phyloP scores from a whole-genome alignment of 2,888 invertebrate genomes.

The Tetramorium bicarinatum region DNA sequence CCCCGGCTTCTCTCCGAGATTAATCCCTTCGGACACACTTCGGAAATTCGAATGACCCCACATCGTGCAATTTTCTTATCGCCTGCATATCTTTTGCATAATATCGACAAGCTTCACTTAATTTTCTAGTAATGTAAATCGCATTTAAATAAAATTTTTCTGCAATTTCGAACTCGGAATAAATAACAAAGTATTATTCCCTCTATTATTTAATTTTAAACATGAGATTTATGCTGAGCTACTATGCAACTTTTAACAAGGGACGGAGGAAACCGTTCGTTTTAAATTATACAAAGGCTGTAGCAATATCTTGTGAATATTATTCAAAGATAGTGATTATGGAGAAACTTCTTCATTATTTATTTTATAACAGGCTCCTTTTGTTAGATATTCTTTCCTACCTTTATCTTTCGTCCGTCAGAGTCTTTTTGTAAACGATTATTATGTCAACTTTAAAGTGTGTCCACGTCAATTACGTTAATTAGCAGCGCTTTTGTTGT shows the following conservation, averaged over 20 bases:
- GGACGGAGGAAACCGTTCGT: not conserved
- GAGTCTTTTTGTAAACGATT: not conserved
- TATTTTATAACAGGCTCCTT: not conserved
- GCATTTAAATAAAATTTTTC: not conserved
- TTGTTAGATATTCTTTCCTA: not conserved
- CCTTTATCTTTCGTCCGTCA: not conserved
- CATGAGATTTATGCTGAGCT: not conserved
- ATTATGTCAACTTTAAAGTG: not conserved
- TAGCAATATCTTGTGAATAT: not conserved
- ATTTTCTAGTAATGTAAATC: not conserved
- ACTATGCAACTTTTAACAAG: not conserved
- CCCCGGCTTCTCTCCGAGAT: not conserved
- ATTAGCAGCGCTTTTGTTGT: not conserved
- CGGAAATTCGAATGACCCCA: not conserved
- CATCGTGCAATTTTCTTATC: constrained; percentile 10
- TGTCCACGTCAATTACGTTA: not conserved
- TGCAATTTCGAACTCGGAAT: not conserved
- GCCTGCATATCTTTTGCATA: not conserved
- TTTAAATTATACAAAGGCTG: not conserved
- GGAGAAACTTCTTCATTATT: not conserved
- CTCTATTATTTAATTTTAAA: not conserved
- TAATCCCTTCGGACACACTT: constrained; percentile 25
- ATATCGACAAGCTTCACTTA: not conserved
- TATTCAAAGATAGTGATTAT: not conserved
- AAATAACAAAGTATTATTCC: not conserved